These are phyloP conservation scores for Pimephales promelas DNA, from an alignment of 2,113 vertebrate species.

Conservation along the genomic window DNA sequence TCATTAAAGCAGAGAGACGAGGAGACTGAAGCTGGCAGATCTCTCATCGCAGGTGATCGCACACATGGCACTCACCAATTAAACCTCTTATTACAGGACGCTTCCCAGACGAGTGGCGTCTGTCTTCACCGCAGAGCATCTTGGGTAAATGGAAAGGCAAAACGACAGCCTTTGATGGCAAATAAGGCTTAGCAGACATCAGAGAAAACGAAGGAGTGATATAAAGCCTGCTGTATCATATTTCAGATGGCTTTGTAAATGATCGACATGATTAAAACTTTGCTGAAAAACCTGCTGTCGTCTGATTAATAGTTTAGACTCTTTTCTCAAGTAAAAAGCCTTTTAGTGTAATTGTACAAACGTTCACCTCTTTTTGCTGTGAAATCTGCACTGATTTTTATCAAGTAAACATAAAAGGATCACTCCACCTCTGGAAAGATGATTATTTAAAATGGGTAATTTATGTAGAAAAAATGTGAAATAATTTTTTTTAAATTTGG, in stretches of 20 bases:
- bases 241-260: not conserved
- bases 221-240: not conserved
- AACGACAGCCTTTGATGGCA: slow-evolving; percentile 21
- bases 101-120: not conserved
- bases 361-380: too few relatives aligned
- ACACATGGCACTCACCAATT: slow-evolving; percentile 45
- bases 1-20: slow-evolving; percentile 38
- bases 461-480: too few relatives aligned
- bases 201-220: not conserved
- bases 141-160: slow-evolving; percentile 35
- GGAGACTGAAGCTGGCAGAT: slow-evolving; percentile 18
- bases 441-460: too few relatives aligned
- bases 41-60: slow-evolving; percentile 33
- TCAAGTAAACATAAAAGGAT: too few relatives aligned
- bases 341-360: too few relatives aligned
- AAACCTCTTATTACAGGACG: slow-evolving; percentile 18
- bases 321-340: too few relatives aligned
- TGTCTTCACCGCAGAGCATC: not conserved
- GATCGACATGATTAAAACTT: not conserved
- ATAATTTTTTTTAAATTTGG: too few relatives aligned
- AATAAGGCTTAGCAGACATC: slow-evolving; percentile 4
- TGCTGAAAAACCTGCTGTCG: not conserved
- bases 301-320: too few relatives aligned
- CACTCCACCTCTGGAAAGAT: too few relatives aligned
- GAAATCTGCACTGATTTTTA: too few relatives aligned